A percentile compares a stretch with the other conserved stretches of the same genome.
Conservation (phyloP, 2,113 vertebrate species). For the Bos indicus region DNA sequence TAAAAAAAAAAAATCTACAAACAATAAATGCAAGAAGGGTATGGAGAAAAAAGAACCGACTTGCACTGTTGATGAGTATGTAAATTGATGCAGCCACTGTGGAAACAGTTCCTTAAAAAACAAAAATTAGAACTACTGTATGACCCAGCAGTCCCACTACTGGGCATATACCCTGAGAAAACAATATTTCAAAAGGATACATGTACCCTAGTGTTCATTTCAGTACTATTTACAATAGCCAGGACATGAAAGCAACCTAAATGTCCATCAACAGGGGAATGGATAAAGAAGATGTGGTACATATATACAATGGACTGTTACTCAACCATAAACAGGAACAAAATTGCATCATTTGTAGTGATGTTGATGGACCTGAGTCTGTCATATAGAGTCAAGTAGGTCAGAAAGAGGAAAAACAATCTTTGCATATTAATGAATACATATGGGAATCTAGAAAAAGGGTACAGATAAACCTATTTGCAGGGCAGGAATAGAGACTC, state of each 20-base stretch:
- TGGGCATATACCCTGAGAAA: not conserved
- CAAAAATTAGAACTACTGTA: not conserved
- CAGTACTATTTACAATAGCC: not conserved
- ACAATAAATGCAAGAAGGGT: not conserved
- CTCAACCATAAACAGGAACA: not conserved
- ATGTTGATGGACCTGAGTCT: not conserved
- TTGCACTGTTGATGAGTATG: not conserved
- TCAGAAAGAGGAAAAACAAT: not conserved
- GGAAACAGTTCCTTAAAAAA: not conserved
- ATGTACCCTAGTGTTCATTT: not conserved
- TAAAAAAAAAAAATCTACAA: not conserved
- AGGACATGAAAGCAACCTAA: not conserved
- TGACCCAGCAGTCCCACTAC: not conserved
- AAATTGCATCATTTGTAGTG: not conserved
- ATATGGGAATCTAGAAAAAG: not conserved
- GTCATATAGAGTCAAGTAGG: not conserved
- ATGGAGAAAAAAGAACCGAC: not conserved
- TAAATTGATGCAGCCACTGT: not conserved
- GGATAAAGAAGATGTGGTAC: not conserved
- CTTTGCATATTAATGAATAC: not conserved
- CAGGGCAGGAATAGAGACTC: not conserved
- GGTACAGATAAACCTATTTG: not conserved
- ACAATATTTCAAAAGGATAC: not conserved
- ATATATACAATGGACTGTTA: not conserved
- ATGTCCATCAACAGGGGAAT: not conserved